Base-by-base conservation (phyloP, 2,113 vertebrate species). In the Seriola dumerili region DNA sequence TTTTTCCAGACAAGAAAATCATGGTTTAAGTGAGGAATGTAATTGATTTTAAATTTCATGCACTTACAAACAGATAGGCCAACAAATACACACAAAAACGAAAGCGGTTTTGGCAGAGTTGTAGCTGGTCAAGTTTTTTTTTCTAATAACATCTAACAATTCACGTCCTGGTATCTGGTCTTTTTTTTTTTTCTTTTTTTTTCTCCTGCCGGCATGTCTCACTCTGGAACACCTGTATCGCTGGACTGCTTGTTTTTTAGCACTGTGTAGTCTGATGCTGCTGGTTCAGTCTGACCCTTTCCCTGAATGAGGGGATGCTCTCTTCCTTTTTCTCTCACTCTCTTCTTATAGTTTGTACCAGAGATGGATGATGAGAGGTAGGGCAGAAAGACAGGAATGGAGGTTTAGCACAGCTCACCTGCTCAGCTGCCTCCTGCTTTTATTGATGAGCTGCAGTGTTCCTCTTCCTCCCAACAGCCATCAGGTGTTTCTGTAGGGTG, bases 341-440 rank as follows among this genome's bases (percentile, higher is more conserved):
- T 62, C 16, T 25, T 80, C 21, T 14, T 48, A 34, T 63, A 34
- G 9, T 8, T 75, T 36, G 58, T 16, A 50, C 77, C 59, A 40
- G 17, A 81, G 40, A 59, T 64, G 54, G 61, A 68, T 75, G 48
- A 78, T 40, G 48, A 66, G 70, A 23, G 2, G 8, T 25, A 65
- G n/a, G 57, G 25, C 42, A n/a, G 48, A 32, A 3, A 62, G 42
- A 71, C n/a, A 40, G 17, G 19, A 48, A 48, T 8, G 3, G n/a
- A 72, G 36, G 63, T 58, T 74, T 29, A 78, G 8, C 32, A 12
- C 48, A 42, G 32, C 77, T 78, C 76, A 72, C 65, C 59, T 58
- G 64, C 74, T 9, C 75, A 52, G 65, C 71, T 87, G n/a, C 67
- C 36, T 73, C 54, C 46, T 63, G 44, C 74, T 81, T 74, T 70